A percentile compares a stretch with the other conserved stretches of the same genome.
phyloP scores from a whole-genome alignment of 2,797 vertebrate species.

The Dermochelys coriacea region DNA sequence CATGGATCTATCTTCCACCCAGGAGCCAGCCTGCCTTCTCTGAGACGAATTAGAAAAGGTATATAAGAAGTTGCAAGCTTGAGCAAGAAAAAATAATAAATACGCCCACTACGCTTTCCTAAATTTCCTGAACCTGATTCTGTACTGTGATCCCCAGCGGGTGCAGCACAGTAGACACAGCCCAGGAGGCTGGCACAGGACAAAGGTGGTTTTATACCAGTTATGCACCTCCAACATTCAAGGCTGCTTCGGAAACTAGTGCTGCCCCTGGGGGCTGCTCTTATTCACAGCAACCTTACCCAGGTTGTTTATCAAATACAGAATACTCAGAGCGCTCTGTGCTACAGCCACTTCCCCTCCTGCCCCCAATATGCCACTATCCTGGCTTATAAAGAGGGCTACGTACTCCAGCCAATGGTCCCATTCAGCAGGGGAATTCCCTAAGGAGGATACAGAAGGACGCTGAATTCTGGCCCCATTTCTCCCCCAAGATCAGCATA shows the following conservation, averaged over 20 bases:
- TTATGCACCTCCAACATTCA: not conserved
- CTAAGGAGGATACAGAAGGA: not conserved
- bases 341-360: not conserved
- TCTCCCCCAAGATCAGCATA: not conserved
- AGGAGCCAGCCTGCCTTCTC: not conserved
- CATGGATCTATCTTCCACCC: not conserved
- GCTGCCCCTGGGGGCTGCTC: not conserved
- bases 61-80: not conserved
- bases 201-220: not conserved
- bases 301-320: not conserved
- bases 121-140: not conserved
- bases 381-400: not conserved
- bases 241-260: not conserved
- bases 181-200: not conserved
- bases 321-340: not conserved
- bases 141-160: not conserved
- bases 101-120: not conserved
- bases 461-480: not conserved
- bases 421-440: not conserved
- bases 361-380: not conserved
- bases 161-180: not conserved
- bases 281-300: not conserved
- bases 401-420: not conserved
- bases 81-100: not conserved
- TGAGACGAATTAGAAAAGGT: not conserved